These are phyloP conservation scores for Tokudaia muenninki DNA, from an alignment of 2,797 vertebrate genomes.

Conservation along the genomic window DNA sequence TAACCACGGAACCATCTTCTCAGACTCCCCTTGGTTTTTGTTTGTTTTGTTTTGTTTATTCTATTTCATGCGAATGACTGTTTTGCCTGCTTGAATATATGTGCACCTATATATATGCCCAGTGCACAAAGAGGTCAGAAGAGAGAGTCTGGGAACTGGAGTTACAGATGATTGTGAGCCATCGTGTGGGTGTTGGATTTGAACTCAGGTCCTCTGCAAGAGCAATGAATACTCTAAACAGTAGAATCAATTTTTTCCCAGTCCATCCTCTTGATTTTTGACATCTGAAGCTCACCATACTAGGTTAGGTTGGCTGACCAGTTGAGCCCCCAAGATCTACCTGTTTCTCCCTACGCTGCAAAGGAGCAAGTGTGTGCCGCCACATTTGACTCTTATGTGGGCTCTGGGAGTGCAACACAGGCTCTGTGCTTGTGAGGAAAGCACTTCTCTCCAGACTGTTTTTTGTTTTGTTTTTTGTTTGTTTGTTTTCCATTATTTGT, in stretches of 20 bases:
- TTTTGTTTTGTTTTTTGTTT: not conserved
- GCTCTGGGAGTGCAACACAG: not conserved
- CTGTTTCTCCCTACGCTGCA: too few species aligned
- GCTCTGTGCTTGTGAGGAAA: not conserved
- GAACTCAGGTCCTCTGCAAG: not conserved
- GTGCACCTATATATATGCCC: not conserved
- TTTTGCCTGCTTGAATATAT: not conserved
- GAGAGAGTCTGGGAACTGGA: not conserved
- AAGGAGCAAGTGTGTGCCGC: too few species aligned
- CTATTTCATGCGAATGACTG: not conserved
- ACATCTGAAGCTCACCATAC: not conserved
- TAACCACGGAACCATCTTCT: not conserved
- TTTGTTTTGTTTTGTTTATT: not conserved
- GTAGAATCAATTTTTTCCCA: not conserved
- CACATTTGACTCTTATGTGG: not conserved
- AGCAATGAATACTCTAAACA: not conserved
- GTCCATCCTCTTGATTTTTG: not conserved
- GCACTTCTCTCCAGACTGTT: not conserved
- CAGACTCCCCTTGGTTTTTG: not conserved
- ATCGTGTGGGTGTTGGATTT: not conserved
- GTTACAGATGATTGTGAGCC: not conserved
- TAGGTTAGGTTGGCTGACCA: not conserved
- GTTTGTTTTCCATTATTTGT: not conserved
- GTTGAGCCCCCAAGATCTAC: not conserved
- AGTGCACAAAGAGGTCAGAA: not conserved